Percentiles rank a stretch among this genome's conserved stretches.
Conservation (phyloP, 2,113 vertebrate species). For the Bos indicus region DNA sequence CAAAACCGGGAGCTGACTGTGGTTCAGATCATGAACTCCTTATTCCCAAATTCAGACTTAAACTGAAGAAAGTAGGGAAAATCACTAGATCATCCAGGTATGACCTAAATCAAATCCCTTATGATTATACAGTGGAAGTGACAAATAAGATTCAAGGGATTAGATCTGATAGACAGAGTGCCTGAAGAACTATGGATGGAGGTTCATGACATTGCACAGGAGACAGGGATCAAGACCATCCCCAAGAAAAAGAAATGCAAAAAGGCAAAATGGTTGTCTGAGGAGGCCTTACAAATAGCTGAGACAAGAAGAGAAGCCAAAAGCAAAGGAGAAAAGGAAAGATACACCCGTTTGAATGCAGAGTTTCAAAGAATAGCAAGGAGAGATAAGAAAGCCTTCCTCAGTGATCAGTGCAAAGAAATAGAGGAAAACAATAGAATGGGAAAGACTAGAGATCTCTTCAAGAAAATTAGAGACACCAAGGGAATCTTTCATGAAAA, state of each 20-base stretch:
- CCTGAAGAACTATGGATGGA: neutral
- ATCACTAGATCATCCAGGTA: neutral
- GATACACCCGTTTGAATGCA: neutral
- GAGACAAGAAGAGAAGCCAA: neutral
- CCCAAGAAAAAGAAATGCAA: neutral
- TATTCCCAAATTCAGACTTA: neutral
- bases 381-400: neutral
- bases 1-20: neutral
- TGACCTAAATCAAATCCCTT: neutral
- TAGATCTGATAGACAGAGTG: neutral
- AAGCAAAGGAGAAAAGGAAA: neutral
- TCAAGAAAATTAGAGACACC: neutral
- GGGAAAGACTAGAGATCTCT: neutral
- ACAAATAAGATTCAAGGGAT: neutral
- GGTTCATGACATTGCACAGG: fast-evolving
- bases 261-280: neutral
- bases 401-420: neutral
- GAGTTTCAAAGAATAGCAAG: neutral
- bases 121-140: neutral
- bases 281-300: neutral
- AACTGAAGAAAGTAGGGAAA: neutral
- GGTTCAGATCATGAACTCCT: neutral
- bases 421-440: neutral
- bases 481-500: neutral
- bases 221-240: neutral